phyloP scores from a whole-genome alignment of 1,140 invertebrate genomes.

The Delia radicum region DNA sequence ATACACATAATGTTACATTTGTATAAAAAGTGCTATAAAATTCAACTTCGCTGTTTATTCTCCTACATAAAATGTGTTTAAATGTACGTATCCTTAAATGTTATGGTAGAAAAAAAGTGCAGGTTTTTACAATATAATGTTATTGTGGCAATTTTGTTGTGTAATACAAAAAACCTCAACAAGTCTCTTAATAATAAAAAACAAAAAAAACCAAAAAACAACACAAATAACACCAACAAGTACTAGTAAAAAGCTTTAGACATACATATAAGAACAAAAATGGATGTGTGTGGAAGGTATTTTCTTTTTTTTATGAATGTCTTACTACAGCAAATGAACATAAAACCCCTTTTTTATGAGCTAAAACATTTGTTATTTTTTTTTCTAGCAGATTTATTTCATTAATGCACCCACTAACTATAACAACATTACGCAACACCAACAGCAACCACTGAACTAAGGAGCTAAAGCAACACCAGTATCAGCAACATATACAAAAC shows the following conservation, averaged over 20 bases:
- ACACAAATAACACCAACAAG: not conserved
- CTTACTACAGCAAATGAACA: not conserved
- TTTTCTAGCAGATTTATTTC: constrained; percentile 1
- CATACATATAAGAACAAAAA: not conserved
- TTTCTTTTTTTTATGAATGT: not conserved
- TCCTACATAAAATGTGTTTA: too few relatives aligned
- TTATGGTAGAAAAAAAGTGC: not conserved
- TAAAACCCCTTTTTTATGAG: not conserved
- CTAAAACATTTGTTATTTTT: not conserved
- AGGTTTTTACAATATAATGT: not conserved
- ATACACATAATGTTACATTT: too few relatives aligned
- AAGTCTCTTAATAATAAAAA: constrained; percentile 8
- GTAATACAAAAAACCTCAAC: constrained; percentile 3
- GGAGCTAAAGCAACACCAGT: too few relatives aligned
- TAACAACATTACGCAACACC: not conserved
- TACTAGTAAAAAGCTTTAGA: not conserved
- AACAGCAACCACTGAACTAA: too few relatives aligned
- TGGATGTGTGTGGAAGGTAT: not conserved
- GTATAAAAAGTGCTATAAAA: too few relatives aligned
- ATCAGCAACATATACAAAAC: too few relatives aligned
- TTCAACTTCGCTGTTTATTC: too few relatives aligned
- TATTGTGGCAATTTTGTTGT: constrained; percentile 22
- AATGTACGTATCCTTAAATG: not conserved
- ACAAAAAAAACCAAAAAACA: not conserved
- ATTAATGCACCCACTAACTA: not conserved